Conservation (phyloP, 23 tunicate genomes). For the Ciona savignyi region DNA sequence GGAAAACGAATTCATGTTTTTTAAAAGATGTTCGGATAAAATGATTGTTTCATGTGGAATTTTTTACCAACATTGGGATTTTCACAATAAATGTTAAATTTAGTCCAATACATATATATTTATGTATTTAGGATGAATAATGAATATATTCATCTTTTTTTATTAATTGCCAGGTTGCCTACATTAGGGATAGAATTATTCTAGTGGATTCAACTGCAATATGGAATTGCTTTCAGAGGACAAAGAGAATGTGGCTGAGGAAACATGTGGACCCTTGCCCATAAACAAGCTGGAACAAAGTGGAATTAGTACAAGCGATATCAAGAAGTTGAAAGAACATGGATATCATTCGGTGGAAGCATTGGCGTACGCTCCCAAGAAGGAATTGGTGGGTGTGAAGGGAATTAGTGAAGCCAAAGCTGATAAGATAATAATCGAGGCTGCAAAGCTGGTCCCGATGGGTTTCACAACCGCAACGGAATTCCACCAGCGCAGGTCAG, state of each 20-base stretch:
- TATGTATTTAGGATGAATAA: no score
- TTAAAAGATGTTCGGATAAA: no score
- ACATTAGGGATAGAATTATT: no score
- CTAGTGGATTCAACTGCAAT: no score
- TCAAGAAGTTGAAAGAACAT: slow-evolving; percentile 80
- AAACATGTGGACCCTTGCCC: neutral
- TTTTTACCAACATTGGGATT: no score
- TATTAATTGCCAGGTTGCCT: no score
- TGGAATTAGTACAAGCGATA: slow-evolving; percentile 88
- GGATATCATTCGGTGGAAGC: slow-evolving; percentile 97
- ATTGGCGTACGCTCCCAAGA: slow-evolving; percentile 86
- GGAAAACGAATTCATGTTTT: no score
- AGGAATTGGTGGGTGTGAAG: slow-evolving; percentile 79
- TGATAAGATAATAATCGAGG: slow-evolving; percentile 81
- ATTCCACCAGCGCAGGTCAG: slow-evolving; percentile 87
- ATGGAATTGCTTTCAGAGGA: neutral
- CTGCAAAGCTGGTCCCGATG: slow-evolving; percentile 97
- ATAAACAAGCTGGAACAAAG: slow-evolving; percentile 31
- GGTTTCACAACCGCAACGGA: slow-evolving; percentile 99
- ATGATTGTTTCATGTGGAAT: no score
- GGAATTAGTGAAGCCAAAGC: slow-evolving; percentile 99
- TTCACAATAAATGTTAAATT: no score
- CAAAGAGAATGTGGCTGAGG: neutral
- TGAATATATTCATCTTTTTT: no score
- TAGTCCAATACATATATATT: no score